phyloP scores from a whole-genome alignment of 2,113 vertebrate genomes.

The Lagopus muta region DNA sequence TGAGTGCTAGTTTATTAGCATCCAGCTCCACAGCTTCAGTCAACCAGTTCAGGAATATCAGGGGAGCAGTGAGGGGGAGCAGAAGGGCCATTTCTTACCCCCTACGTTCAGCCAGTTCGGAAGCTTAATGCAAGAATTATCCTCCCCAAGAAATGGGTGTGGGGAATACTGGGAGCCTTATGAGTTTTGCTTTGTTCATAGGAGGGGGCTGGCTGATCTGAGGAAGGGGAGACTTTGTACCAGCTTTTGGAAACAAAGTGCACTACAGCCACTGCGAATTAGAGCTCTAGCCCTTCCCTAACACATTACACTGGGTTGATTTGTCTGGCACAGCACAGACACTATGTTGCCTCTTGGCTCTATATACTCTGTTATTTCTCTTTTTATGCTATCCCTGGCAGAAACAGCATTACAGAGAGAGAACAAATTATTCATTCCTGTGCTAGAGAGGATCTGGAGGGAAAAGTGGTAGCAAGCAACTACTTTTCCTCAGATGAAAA shows the following conservation, averaged over 20 bases:
- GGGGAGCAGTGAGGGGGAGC: background rate
- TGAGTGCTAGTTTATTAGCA: constrained; percentile 32
- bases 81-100: background rate
- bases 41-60: background rate
- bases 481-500: background rate
- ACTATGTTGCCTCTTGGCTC: constrained; percentile 28
- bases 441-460: background rate
- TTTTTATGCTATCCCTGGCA: constrained; percentile 51
- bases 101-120: background rate
- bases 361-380: constrained; percentile 35
- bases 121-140: background rate
- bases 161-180: background rate
- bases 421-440: constrained; percentile 45
- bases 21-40: background rate
- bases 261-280: constrained; percentile 8
- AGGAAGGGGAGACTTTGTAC: background rate
- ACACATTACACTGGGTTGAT: constrained; percentile 5
- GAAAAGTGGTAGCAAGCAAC: constrained; percentile 23
- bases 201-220: background rate
- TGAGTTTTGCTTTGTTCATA: background rate
- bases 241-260: background rate
- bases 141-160: background rate
- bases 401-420: background rate
- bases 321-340: constrained; percentile 29
- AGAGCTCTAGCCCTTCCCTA: background rate